These are phyloP conservation scores for Helicorthomorpha holstii DNA, from an alignment of 1,140 invertebrate species.

Conservation along the genomic window DNA sequence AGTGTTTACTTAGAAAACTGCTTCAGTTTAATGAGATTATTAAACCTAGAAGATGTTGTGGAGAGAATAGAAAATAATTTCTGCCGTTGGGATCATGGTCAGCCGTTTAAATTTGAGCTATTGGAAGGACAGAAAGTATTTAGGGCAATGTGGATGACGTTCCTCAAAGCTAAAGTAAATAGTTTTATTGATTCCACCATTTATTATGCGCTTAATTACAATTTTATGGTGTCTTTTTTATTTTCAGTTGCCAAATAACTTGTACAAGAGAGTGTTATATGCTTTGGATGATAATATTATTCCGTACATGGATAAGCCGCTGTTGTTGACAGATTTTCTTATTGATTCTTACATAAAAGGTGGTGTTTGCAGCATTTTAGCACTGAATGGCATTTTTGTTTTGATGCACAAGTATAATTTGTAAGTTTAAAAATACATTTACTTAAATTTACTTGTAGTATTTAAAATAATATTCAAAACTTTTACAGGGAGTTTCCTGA, in stretches of 20 bases:
- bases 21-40: background rate
- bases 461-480: no score
- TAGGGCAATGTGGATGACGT: background rate
- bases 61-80: background rate
- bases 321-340: constrained; percentile 77
- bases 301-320: constrained; percentile 57
- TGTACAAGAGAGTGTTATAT: constrained; percentile 60
- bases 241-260: constrained; percentile 16
- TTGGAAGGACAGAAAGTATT: background rate
- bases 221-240: background rate
- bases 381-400: constrained; percentile 81
- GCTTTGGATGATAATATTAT: constrained; percentile 67
- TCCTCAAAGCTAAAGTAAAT: background rate
- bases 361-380: constrained; percentile 68
- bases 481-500: constrained; percentile 66
- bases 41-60: background rate
- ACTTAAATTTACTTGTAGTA: background rate
- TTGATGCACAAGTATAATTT: constrained; percentile 82
- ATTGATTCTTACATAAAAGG: constrained; percentile 77
- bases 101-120: background rate
- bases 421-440: constrained; percentile 24
- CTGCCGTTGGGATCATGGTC: background rate
- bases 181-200: background rate
- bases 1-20: background rate
- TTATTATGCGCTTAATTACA: background rate